Evolutionary conservation across 2,888 invertebrate species (phyloP), one percentile per base, ranked within the genome.

Genomic region (Acanthosepion pharaonis): DNA sequence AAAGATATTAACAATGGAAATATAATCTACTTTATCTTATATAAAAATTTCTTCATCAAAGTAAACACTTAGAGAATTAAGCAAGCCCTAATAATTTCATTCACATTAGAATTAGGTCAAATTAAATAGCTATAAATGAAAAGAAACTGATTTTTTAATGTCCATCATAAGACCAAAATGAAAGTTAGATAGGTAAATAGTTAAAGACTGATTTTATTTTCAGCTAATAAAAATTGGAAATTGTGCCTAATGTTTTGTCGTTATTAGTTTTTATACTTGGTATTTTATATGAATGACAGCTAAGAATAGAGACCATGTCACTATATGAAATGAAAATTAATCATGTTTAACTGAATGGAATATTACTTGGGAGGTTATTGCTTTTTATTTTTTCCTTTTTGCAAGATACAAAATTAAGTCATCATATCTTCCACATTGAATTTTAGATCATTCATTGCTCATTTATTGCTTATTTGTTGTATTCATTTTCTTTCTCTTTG

Each of bases 401-500:
- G 59, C 20, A 59, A 53, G 53, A 53, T 53, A 18, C 28, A 53
- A 53, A 93, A 53, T 93, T 93, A 49, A 93, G 53, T 53, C 93
- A 93, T 93, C 93, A 49, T 51, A 93, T 48, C 93, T 93, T 51
- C 93, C 93, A 93, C 53, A 93, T 93, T 93, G 51, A 93, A 93
- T 93, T 93, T 93, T 93, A 25, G 49, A 49, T 51, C 53, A 93
- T 93, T 93, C 53, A 93, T 93, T 49, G 53, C 53, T 49, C 53
- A 53, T 93, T 93, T 93, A 51, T 51, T 93, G 49, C 6, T 49
- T 51, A 18, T 93, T 93, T 51, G 28, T 53, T 93, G 28, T 51
- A n/a, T 53, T 93, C 53, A 15, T 53, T 28, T 48, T 93, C 93
- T 93, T 49, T 15, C 42, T 93, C 93, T 51, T 28, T 53, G 48